A percentile compares a stretch with the other conserved stretches of the same genome.
phyloP scores from a whole-genome alignment of 2,888 invertebrate species.

The Apodemia hepburni region DNA sequence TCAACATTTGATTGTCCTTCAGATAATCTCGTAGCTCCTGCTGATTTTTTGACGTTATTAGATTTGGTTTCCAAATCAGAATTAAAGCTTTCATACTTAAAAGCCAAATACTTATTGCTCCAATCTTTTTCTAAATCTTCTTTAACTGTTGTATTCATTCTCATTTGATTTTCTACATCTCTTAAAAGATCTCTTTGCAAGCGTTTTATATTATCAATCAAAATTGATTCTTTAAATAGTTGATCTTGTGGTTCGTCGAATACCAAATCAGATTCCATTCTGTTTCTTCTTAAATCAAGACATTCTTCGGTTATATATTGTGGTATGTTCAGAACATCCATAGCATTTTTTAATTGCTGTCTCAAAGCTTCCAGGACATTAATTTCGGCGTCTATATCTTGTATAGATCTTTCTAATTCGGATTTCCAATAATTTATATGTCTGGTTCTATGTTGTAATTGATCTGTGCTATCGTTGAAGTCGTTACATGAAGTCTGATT shows the following conservation, averaged over 20 bases:
- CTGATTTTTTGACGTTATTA: conserved; percentile 85
- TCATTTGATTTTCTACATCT: conserved; percentile 85
- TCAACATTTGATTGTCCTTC: conserved; percentile 91
- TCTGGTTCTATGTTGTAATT: conserved; percentile 56
- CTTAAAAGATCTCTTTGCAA: conserved; percentile 82
- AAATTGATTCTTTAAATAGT: conserved; percentile 84
- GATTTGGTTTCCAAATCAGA: conserved; percentile 86
- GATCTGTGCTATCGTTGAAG: conserved; percentile 63
- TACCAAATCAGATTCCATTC: conserved; percentile 87
- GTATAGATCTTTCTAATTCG: conserved; percentile 62
- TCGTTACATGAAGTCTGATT: conserved; percentile 65
- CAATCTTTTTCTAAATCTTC: conserved; percentile 91
- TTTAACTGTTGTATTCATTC: conserved; percentile 88
- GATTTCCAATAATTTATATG: conserved; percentile 73
- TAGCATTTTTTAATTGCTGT: conserved; percentile 70
- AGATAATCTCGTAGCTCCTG: conserved; percentile 89
- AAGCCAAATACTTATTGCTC: conserved; percentile 92
- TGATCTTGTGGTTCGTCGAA: conserved; percentile 88
- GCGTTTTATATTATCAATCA: conserved; percentile 85
- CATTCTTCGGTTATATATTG: conserved; percentile 83
- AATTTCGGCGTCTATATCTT: conserved; percentile 66
- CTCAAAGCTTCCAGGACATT: conserved; percentile 53
- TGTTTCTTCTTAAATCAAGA: conserved; percentile 82
- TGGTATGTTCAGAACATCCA: conserved; percentile 55
- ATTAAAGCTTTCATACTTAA: conserved; percentile 86